A percentile compares a stretch with the other conserved stretches of the same genome.
These are phyloP conservation scores for Melanotus villosus DNA, from an alignment of 2,888 invertebrate species.

Conservation along the genomic window DNA sequence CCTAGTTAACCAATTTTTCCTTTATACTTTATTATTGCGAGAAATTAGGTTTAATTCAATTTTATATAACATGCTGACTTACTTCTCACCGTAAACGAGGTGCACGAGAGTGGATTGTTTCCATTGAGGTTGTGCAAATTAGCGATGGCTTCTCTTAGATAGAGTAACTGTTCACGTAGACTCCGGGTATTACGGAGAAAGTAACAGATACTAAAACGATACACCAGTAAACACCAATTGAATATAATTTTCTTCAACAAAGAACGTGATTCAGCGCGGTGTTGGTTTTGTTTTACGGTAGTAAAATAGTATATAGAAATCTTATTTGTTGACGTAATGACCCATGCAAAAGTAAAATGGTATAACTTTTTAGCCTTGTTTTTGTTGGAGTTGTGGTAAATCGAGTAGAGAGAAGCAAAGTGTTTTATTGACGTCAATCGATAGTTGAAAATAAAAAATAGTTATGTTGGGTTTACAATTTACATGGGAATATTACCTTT, in stretches of 20 bases:
- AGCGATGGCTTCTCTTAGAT: constrained; percentile 34
- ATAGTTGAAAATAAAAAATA: too few species aligned
- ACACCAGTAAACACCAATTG: constrained; percentile 12
- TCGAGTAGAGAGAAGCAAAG: too few species aligned
- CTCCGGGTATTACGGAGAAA: constrained; percentile 28
- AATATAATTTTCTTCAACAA: background rate
- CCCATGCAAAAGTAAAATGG: constrained; percentile 2
- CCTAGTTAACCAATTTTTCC: too few species aligned
- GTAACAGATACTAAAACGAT: constrained; percentile 28
- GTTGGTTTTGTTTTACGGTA: constrained; percentile 2
- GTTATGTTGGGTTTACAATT: too few species aligned
- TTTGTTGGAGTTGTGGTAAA: background rate
- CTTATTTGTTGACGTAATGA: constrained; percentile 10
- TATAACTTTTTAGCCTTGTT: background rate
- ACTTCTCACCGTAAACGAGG: constrained; percentile 37
- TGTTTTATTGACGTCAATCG: too few species aligned
- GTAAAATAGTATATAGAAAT: constrained; percentile 9
- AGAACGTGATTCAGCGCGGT: constrained; percentile 10
- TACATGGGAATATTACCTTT: too few species aligned
- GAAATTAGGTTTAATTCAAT: constrained; percentile 33
- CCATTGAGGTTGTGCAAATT: constrained; percentile 38
- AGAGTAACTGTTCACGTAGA: constrained; percentile 37
- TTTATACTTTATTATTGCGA: constrained; percentile 28
- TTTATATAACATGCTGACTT: constrained; percentile 39
- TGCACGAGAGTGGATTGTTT: constrained; percentile 28